Conservation (phyloP, 1,140 invertebrate species). For the Bombus sylvicola region DNA sequence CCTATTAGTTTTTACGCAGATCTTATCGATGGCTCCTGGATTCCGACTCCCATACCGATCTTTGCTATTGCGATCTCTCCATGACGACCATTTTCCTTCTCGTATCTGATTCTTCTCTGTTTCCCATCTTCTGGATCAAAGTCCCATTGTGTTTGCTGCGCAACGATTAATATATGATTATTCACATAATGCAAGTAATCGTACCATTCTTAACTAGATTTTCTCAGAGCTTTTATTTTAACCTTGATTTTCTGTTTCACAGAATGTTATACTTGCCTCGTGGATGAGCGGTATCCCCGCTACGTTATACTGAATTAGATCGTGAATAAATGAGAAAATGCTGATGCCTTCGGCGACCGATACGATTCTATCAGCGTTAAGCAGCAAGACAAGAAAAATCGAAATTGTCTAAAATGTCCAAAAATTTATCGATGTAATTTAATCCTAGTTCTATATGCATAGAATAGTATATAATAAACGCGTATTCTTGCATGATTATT, state of each 20-base stretch:
- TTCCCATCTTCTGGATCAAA: slow-evolving; percentile 77
- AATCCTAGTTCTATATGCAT: neutral
- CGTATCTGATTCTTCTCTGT: slow-evolving; percentile 70
- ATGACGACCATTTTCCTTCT: slow-evolving; percentile 71
- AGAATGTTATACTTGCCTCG: slow-evolving; percentile 64
- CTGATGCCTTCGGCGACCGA: slow-evolving; percentile 53
- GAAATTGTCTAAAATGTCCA: neutral
- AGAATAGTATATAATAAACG: neutral
- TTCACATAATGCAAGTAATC: neutral
- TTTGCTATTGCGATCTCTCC: slow-evolving; percentile 68
- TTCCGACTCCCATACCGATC: slow-evolving; percentile 67
- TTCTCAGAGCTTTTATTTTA: neutral
- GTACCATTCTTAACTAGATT: neutral
- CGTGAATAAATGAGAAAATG: slow-evolving; percentile 66
- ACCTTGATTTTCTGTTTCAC: slow-evolving; percentile 12
- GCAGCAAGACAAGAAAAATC: slow-evolving; percentile 6
- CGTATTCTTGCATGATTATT: neutral
- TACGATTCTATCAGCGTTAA: slow-evolving; percentile 16
- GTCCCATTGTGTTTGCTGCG: slow-evolving; percentile 75
- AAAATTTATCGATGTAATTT: neutral
- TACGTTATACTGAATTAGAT: slow-evolving; percentile 75
- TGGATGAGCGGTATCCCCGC: slow-evolving; percentile 73
- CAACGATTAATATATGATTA: neutral
- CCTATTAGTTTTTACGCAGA: neutral
- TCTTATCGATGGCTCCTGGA: slow-evolving; percentile 58